These are phyloP conservation scores for Patella depressa DNA, from an alignment of 2,888 invertebrate species.

Conservation along the genomic window DNA sequence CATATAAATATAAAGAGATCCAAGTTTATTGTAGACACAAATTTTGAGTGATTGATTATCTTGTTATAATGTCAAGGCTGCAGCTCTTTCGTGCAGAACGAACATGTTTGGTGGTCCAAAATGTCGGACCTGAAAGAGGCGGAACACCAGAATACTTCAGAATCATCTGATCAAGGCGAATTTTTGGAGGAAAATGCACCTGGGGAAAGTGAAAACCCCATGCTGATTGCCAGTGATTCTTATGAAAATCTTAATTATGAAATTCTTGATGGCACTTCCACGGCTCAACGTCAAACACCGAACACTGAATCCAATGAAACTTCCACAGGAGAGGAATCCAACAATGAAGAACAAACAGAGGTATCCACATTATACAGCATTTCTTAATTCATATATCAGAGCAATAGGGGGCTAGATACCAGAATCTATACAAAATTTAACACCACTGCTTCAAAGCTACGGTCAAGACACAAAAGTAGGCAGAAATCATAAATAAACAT, in stretches of 20 bases:
- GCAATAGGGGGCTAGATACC: too few relatives aligned
- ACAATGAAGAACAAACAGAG: conserved; percentile 41
- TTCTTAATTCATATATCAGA: not conserved
- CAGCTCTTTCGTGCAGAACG: not conserved
- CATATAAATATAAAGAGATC: too few relatives aligned
- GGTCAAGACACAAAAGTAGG: too few relatives aligned
- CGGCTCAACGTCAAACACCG: conserved; percentile 11
- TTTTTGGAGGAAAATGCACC: conserved; percentile 70
- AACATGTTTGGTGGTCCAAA: conserved; percentile 26
- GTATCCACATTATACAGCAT: conserved; percentile 22
- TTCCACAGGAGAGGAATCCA: conserved; percentile 38
- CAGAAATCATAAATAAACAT: too few relatives aligned
- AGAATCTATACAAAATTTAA: too few relatives aligned
- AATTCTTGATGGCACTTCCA: conserved; percentile 19
- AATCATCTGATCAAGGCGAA: conserved; percentile 49
- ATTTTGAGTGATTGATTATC: not conserved
- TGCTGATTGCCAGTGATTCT: conserved; percentile 76
- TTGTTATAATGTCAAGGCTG: conserved; percentile 1
- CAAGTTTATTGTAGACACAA: not conserved
- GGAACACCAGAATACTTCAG: conserved; percentile 48
- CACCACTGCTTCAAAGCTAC: too few relatives aligned
- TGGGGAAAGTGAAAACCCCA: conserved; percentile 78
- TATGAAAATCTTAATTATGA: conserved; percentile 64
- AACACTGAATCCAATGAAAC: conserved; percentile 34
- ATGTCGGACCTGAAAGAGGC: conserved; percentile 62